Evolutionary conservation across 2,888 invertebrate genomes (phyloP).

Genomic region (Epirrhoe tristata): DNA sequence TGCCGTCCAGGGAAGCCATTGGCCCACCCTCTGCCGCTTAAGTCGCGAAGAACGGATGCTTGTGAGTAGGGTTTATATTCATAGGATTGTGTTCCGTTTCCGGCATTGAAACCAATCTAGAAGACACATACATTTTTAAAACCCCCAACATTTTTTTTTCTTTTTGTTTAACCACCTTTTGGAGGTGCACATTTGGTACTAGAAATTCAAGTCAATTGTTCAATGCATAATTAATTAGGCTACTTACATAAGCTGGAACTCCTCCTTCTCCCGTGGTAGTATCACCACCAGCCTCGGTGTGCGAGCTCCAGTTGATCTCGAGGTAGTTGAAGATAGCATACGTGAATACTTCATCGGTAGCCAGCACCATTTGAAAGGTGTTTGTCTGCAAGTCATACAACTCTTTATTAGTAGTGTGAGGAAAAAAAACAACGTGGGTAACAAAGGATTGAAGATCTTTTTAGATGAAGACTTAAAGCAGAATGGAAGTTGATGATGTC

Average conservation of each 20-base stretch:
- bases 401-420: background rate
- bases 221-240: background rate
- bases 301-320: slow-evolving; percentile 95
- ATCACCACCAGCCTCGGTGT: slow-evolving; percentile 96
- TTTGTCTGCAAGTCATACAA: slow-evolving; percentile 88
- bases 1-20: slow-evolving; percentile 96
- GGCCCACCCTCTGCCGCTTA: slow-evolving; percentile 94
- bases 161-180: too few relatives aligned
- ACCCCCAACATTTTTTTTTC: too few relatives aligned
- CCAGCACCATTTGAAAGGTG: slow-evolving; percentile 97
- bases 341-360: slow-evolving; percentile 96
- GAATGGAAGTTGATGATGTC: too few relatives aligned
- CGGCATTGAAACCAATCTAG: slow-evolving; percentile 98
- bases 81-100: slow-evolving; percentile 95
- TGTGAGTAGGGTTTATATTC: slow-evolving; percentile 97
- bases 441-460: too few relatives aligned
- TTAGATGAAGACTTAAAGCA: too few relatives aligned
- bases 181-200: background rate
- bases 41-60: slow-evolving; percentile 92
- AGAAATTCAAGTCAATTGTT: background rate
- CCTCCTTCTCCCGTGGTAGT: slow-evolving; percentile 95
- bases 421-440: too few relatives aligned
- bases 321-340: slow-evolving; percentile 98
- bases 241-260: slow-evolving; percentile 93
- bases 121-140: background rate